Conservation (phyloP, 92 coral and sea anemone genomes). For the Porites rus region DNA sequence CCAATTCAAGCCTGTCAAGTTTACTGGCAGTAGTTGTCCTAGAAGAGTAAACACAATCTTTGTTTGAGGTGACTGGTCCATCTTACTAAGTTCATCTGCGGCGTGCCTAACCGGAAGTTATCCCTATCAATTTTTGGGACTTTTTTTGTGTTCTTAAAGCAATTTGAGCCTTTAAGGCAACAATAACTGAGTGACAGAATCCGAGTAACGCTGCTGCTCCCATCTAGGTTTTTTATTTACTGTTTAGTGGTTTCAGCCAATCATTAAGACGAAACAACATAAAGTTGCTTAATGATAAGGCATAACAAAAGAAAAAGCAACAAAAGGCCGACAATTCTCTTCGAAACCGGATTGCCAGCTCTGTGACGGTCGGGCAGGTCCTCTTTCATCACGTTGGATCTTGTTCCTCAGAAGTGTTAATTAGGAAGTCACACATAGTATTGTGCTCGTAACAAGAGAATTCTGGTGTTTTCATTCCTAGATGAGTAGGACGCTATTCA, state of each 20-base stretch:
- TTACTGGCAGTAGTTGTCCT: constrained; percentile 24
- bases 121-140: not conserved
- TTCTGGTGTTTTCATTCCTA: not conserved
- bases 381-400: not conserved
- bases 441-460: not conserved
- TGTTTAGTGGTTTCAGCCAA: not conserved
- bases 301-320: no score
- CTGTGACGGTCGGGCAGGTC: not conserved
- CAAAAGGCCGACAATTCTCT: not conserved
- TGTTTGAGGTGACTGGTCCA: not conserved
- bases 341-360: not conserved
- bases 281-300: not conserved
- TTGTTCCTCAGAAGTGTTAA: constrained; percentile 4
- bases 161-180: not conserved
- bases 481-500: constrained; percentile 9
- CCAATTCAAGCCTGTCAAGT: constrained; percentile 10
- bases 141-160: not conserved
- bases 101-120: constrained; percentile 27
- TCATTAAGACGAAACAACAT: not conserved
- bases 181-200: not conserved
- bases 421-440: not conserved
- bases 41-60: constrained; percentile 11
- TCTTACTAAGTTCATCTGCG: not conserved
- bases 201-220: not conserved
- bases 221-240: no score